phyloP scores from a whole-genome alignment of 2,888 invertebrate species.

The Onthophagus sagittarius region DNA sequence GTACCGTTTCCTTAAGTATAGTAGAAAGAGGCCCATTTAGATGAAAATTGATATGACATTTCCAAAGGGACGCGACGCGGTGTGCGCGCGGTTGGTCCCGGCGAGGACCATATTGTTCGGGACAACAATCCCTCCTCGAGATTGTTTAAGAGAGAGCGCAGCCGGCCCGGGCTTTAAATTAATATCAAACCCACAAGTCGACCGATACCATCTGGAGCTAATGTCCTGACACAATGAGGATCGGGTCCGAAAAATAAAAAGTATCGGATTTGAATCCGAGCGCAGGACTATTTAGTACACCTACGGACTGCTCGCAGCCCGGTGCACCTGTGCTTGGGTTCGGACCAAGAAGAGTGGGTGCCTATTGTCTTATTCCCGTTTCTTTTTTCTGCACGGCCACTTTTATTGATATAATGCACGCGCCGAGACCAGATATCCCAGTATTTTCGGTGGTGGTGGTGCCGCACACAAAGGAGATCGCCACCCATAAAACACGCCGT shows the following conservation, averaged over 20 bases:
- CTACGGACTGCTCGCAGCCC: slow-evolving; percentile 41
- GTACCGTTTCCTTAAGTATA: not conserved
- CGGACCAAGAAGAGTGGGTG: slow-evolving; percentile 33
- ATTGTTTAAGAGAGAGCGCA: slow-evolving; percentile 33
- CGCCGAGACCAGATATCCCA: slow-evolving; percentile 31
- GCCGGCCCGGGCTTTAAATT: slow-evolving; percentile 44
- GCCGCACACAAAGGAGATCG: slow-evolving; percentile 7
- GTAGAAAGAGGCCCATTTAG: slow-evolving; percentile 6
- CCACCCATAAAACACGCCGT: slow-evolving; percentile 3
- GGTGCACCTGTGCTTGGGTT: slow-evolving; percentile 37
- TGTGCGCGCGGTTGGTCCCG: slow-evolving; percentile 1
- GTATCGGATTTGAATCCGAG: slow-evolving; percentile 46
- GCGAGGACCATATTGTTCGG: slow-evolving; percentile 26
- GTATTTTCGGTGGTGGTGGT: slow-evolving; percentile 21
- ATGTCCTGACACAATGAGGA: slow-evolving; percentile 50
- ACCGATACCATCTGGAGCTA: slow-evolving; percentile 46
- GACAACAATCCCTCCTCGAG: slow-evolving; percentile 28
- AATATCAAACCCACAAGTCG: slow-evolving; percentile 45
- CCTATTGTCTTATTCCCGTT: slow-evolving; percentile 40
- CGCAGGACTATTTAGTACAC: slow-evolving; percentile 48
- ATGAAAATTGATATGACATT: slow-evolving; percentile 25
- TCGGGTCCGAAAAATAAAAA: slow-evolving; percentile 44
- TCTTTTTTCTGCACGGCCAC: slow-evolving; percentile 19
- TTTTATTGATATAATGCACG: slow-evolving; percentile 35
- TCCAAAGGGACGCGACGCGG: slow-evolving; percentile 1